Conservation (phyloP, 92 coral and sea anemone species). For the Phymanthus crucifer region DNA sequence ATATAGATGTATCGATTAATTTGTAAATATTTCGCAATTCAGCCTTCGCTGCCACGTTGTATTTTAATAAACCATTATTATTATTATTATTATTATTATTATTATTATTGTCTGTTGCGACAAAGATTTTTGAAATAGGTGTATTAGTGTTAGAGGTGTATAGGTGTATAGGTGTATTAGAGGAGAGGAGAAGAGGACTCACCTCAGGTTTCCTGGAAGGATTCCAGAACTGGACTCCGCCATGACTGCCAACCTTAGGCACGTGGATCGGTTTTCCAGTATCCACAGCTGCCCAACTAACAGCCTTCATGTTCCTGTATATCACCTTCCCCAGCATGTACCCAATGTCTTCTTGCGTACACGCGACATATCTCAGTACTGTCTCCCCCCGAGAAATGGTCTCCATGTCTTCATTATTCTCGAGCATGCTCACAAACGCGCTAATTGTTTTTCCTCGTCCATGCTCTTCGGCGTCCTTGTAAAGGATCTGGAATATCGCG, state of each 20-base stretch:
- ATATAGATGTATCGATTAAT: too few relatives aligned
- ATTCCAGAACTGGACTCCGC: constrained; percentile 90
- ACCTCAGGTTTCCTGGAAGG: constrained; percentile 72
- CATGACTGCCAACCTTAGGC: constrained; percentile 80
- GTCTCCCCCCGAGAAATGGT: constrained; percentile 81
- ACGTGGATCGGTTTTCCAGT: constrained; percentile 95
- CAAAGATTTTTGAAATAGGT: too few relatives aligned
- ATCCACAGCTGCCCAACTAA: constrained; percentile 92
- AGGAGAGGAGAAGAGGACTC: too few relatives aligned
- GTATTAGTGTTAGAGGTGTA: too few relatives aligned
- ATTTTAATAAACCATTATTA: too few relatives aligned
- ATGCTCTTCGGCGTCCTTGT: constrained; percentile 88
- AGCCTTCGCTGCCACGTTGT: too few relatives aligned
- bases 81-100: too few relatives aligned
- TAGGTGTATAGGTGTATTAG: too few relatives aligned
- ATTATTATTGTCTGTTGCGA: too few relatives aligned
- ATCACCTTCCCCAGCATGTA: constrained; percentile 80
- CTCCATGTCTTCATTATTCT: constrained; percentile 75
- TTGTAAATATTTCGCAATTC: too few relatives aligned
- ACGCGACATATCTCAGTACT: constrained; percentile 82
- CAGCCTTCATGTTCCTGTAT: constrained; percentile 81
- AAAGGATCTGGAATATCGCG: constrained; percentile 83
- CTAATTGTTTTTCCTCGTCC: constrained; percentile 81
- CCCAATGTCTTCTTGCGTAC: constrained; percentile 84
- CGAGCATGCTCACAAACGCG: constrained; percentile 80